Percentiles rank a stretch among this genome's conserved stretches.
phyloP scores from a whole-genome alignment of 2,888 invertebrate genomes.

The Strigamia crassipes region DNA sequence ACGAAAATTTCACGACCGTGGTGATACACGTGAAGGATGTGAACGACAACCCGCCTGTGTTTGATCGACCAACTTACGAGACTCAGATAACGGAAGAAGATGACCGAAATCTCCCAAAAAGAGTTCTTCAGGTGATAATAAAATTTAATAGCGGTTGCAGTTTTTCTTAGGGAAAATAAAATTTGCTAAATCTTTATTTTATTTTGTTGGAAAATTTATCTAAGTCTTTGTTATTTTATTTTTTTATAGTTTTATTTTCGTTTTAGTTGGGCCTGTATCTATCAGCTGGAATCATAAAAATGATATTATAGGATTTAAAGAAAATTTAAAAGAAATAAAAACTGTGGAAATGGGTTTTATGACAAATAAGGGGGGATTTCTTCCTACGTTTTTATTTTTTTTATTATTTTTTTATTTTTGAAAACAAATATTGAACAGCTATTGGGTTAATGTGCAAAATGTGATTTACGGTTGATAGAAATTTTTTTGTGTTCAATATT shows the following conservation, averaged over 20 bases:
- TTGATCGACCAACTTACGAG: slow-evolving; percentile 90
- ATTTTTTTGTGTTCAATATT: background rate
- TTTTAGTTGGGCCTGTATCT: background rate
- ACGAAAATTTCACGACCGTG: slow-evolving; percentile 95
- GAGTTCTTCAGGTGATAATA: slow-evolving; percentile 77
- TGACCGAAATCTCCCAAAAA: slow-evolving; percentile 90
- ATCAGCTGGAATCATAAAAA: background rate
- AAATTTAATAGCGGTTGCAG: background rate
- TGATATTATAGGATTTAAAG: background rate
- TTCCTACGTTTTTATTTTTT: background rate
- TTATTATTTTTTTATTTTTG: background rate
- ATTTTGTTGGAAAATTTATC: background rate
- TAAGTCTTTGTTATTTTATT: background rate
- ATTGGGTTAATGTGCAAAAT: no score
- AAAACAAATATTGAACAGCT: no score
- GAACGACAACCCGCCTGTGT: slow-evolving; percentile 97
- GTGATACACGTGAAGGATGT: slow-evolving; percentile 97
- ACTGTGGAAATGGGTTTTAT: background rate
- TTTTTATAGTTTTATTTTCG: slow-evolving; percentile 12
- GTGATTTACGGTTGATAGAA: no score
- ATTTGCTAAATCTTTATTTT: background rate
- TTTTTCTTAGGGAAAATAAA: background rate
- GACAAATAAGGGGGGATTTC: background rate
- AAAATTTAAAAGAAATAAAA: slow-evolving; percentile 2
- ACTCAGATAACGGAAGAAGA: slow-evolving; percentile 96